These are phyloP conservation scores for Darevskia mixta DNA, from an alignment of 2,797 vertebrate genomes.

Conservation along the genomic window DNA sequence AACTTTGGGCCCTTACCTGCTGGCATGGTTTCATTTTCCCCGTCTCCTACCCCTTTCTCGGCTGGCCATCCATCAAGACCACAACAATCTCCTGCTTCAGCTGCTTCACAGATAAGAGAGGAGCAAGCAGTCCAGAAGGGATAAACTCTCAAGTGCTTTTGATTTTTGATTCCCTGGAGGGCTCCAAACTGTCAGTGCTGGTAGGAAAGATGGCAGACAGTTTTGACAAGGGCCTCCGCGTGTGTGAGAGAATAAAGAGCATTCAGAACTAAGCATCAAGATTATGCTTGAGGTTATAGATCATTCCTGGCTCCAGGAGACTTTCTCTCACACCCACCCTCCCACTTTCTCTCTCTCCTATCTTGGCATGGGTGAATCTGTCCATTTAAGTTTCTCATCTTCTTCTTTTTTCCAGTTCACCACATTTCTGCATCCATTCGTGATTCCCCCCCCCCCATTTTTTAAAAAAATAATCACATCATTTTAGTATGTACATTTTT, in stretches of 20 bases:
- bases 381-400: too few species aligned
- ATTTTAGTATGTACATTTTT: too few species aligned
- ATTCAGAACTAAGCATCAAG: not conserved
- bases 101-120: constrained; percentile 7
- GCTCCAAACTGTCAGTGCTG: not conserved
- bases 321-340: not conserved
- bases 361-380: too few species aligned
- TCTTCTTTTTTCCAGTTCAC: too few species aligned
- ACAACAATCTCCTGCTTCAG: not conserved
- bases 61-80: not conserved
- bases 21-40: not conserved
- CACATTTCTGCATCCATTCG: too few species aligned
- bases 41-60: not conserved
- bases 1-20: not conserved
- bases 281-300: constrained; percentile 2
- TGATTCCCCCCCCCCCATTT: too few species aligned
- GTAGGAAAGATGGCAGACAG: not conserved
- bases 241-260: not conserved
- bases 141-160: constrained; percentile 5
- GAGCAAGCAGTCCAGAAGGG: not conserved
- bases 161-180: constrained; percentile 24
- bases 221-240: not conserved
- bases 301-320: constrained; percentile 22
- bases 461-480: too few species aligned
- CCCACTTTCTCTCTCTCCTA: not conserved